phyloP scores from a whole-genome alignment of 2,888 invertebrate species.

The Cantharis rufa region DNA sequence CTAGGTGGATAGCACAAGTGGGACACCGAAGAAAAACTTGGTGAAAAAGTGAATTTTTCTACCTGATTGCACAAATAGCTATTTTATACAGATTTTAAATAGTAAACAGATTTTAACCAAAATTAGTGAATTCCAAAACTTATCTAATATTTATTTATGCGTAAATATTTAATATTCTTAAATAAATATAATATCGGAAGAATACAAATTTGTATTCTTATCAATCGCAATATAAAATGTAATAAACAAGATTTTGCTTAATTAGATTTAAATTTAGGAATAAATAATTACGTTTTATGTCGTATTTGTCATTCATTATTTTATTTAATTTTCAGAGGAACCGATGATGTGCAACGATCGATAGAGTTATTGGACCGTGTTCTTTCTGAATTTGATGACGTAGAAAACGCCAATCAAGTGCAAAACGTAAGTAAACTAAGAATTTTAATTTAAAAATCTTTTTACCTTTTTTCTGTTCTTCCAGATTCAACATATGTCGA shows the following conservation, averaged over 20 bases:
- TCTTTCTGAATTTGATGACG: conserved; percentile 88
- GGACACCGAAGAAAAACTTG: too few species aligned
- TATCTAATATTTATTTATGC: not conserved
- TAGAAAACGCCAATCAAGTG: conserved; percentile 64
- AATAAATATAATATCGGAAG: not conserved
- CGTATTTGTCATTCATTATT: not conserved
- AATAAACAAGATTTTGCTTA: not conserved
- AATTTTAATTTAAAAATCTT: not conserved
- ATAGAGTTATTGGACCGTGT: conserved; percentile 87
- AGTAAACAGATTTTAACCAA: too few species aligned
- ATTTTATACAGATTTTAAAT: too few species aligned
- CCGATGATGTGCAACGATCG: conserved; percentile 87
- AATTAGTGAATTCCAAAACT: not conserved
- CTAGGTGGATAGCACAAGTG: too few species aligned
- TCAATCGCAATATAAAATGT: not conserved
- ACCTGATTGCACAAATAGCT: too few species aligned
- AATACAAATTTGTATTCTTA: not conserved
- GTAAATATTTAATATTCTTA: not conserved
- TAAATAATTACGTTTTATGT: not conserved
- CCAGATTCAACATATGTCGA: conserved; percentile 56
- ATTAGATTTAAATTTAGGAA: not conserved
- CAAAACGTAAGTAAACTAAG: conserved; percentile 37
- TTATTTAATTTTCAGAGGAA: conserved; percentile 67
- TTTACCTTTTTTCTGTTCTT: conserved; percentile 43
- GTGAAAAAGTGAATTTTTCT: too few species aligned